Evolutionary conservation across 1,140 invertebrate species (phyloP).

Genomic region (Cydia fagiglandana): DNA sequence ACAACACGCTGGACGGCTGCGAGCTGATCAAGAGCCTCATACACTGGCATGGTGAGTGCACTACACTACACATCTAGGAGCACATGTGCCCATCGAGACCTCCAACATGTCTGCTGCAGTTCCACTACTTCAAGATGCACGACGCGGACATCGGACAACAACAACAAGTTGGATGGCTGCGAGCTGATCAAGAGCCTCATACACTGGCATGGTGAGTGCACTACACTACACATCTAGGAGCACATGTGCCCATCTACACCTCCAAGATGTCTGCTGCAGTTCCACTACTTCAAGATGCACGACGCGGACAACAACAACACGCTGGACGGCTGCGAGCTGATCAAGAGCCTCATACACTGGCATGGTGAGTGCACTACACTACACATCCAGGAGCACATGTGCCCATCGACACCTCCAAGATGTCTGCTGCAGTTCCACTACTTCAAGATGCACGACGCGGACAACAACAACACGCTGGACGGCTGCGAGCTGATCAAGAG

Average conservation of each 20-base stretch:
- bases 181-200: slow-evolving; percentile 95
- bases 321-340: slow-evolving; percentile 95
- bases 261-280: slow-evolving; percentile 95
- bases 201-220: slow-evolving; percentile 92
- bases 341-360: slow-evolving; percentile 95
- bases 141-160: slow-evolving; percentile 97
- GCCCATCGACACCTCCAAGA: slow-evolving; percentile 96
- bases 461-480: slow-evolving; percentile 97
- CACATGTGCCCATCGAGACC: slow-evolving; percentile 96
- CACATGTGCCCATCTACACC: slow-evolving; percentile 96
- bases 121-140: slow-evolving; percentile 98
- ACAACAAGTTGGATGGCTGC: slow-evolving; percentile 96
- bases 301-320: slow-evolving; percentile 98
- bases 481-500: slow-evolving; percentile 96
- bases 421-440: slow-evolving; percentile 96
- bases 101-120: slow-evolving; percentile 96
- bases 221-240: slow-evolving; percentile 87
- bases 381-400: slow-evolving; percentile 94
- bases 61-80: slow-evolving; percentile 87
- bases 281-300: slow-evolving; percentile 98
- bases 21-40: slow-evolving; percentile 95
- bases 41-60: slow-evolving; percentile 92
- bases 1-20: slow-evolving; percentile 96
- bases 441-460: slow-evolving; percentile 98
- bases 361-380: slow-evolving; percentile 85